Evolutionary conservation across 2,797 vertebrate genomes (phyloP), one percentile per base, ranked within the genome.

Genomic region (Platalea minor): DNA sequence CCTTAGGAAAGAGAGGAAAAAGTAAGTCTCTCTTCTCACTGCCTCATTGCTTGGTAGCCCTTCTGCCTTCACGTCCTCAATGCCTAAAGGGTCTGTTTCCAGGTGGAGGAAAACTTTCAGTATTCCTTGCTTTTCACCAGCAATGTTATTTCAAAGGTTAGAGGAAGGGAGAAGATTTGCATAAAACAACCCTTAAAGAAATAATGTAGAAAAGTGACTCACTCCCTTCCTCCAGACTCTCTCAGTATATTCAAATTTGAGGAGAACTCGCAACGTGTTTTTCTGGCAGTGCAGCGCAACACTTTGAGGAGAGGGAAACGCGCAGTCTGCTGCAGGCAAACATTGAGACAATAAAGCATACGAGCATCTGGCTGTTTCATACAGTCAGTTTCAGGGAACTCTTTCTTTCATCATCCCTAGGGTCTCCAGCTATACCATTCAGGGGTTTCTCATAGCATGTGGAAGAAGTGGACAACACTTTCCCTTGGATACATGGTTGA

Each of bases 71-170:
- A 93, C 78, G 69, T 63, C 31, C 35, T 87, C 75, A 76, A 88
- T 60, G 48, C 80, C 93, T 93, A 92, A 96, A 70, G 74, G 89
- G 68, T 96, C 88, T 91, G 15, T 76, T 92, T 97, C 53, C 89
- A 94, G 75, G 28, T 51, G 28, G 33, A 94, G 33, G 77, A 85
- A 94, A 94, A 84, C 63, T 91, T 75, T 61, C 31, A 74, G 70
- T 51, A 60, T 76, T 96, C 60, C 69, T 85, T 9, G 2, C 31
- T 92, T 67, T 85, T 85, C 41, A 68, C 43, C 64, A 75, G 15
- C 41, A 31, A 61, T 75, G 33, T 68, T 70, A 45, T 93, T 91
- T 88, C 51, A 86, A 81, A 84, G 54, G 51, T 83, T 85, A 83
- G 76, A 63, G 23, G 13, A 85, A 87, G 26, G 59, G 54, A 94